Evolutionary conservation across 2,797 vertebrate species (phyloP).

Genomic region (Bovichtus variegatus): DNA sequence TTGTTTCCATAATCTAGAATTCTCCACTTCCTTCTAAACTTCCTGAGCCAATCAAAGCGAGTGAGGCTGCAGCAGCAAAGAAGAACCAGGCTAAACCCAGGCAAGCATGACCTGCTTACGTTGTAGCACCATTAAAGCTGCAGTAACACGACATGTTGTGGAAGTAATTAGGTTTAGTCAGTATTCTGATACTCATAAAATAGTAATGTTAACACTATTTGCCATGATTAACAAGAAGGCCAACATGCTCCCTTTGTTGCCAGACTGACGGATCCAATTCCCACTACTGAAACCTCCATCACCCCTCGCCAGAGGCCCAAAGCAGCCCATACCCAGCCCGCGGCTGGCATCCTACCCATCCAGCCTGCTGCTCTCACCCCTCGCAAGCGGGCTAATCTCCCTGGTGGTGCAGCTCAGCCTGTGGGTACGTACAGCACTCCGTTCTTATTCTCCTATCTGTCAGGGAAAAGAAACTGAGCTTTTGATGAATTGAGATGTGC

Average conservation of each 20-base stretch:
- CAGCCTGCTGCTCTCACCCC: slow-evolving; percentile 96
- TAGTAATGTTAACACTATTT: slow-evolving; percentile 46
- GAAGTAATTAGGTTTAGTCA: slow-evolving; percentile 38
- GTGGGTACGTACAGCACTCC: slow-evolving; percentile 82
- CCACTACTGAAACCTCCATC: slow-evolving; percentile 98
- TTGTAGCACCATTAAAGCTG: slow-evolving; percentile 40
- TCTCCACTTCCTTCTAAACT: slow-evolving; percentile 93
- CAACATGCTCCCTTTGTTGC: slow-evolving; percentile 35
- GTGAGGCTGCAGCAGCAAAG: slow-evolving; percentile 98
- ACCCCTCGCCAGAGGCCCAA: slow-evolving; percentile 98
- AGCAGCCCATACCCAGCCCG: slow-evolving; percentile 92
- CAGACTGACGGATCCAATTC: slow-evolving; percentile 97
- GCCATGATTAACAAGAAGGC: slow-evolving; percentile 50
- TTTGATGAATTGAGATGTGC: slow-evolving; percentile 33
- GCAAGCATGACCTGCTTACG: slow-evolving; percentile 76
- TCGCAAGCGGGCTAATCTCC: slow-evolving; percentile 92
- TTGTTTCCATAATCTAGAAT: slow-evolving; percentile 84
- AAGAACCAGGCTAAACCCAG: slow-evolving; percentile 94
- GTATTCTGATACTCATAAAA: slow-evolving; percentile 55
- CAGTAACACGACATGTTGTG: slow-evolving; percentile 34
- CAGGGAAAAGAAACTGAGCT: slow-evolving; percentile 9
- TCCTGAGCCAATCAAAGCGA: slow-evolving; percentile 96
- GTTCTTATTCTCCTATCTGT: slow-evolving; percentile 24
- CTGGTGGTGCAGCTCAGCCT: slow-evolving; percentile 82
- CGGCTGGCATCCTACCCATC: slow-evolving; percentile 94